Evolutionary conservation across 2,797 vertebrate species (phyloP).

Genomic region (Phrynocephalus guinanensis): DNA sequence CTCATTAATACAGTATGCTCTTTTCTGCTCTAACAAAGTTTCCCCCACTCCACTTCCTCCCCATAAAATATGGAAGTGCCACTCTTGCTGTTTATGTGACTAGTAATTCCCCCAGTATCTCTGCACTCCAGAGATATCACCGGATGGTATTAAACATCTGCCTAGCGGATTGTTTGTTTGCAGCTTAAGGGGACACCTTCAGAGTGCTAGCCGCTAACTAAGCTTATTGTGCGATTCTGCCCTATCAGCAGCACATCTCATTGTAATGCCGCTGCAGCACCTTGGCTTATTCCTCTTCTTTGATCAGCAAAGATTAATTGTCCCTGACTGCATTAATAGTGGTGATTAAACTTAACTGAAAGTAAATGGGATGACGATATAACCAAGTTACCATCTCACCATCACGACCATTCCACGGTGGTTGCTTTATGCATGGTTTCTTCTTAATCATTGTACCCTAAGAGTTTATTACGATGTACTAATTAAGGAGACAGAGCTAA

Average conservation of each 20-base stretch:
- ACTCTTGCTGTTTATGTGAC: background rate
- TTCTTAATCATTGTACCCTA: conserved; percentile 61
- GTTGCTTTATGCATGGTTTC: conserved; percentile 64
- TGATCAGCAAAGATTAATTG: conserved; percentile 77
- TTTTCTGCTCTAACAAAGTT: background rate
- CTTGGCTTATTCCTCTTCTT: conserved; percentile 69
- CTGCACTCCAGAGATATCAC: conserved; percentile 24
- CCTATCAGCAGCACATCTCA: conserved; percentile 66
- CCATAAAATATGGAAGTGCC: background rate
- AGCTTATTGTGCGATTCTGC: conserved; percentile 46
- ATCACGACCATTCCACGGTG: conserved; percentile 64
- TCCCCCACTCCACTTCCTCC: too few species aligned
- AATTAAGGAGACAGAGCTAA: conserved; percentile 61
- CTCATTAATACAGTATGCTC: background rate
- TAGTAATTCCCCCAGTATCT: background rate
- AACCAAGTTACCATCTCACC: conserved; percentile 61
- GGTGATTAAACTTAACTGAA: conserved; percentile 73
- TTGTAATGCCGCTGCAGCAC: conserved; percentile 62
- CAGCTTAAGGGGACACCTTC: conserved; percentile 50
- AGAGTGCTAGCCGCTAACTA: conserved; percentile 51
- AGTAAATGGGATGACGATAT: conserved; percentile 69
- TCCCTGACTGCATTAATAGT: conserved; percentile 71
- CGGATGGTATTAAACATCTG: conserved; percentile 51
- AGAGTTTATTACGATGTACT: conserved; percentile 62
- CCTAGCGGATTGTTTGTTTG: conserved; percentile 45